Percentiles rank a stretch among this genome's conserved stretches.
Conservation (phyloP, 2,113 vertebrate genomes). For the Cololabis saira region DNA sequence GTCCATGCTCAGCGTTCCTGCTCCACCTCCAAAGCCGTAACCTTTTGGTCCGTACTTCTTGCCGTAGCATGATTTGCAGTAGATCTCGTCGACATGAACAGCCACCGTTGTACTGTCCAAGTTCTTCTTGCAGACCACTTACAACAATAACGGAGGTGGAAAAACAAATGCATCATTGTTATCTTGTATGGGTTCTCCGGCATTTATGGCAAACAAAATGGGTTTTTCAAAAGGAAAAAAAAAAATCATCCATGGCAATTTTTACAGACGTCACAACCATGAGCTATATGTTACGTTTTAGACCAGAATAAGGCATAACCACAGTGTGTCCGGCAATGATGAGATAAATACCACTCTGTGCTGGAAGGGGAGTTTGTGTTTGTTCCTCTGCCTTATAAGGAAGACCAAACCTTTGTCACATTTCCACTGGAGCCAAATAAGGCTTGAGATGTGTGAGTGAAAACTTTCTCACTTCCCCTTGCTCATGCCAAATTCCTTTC, state of each 20-base stretch:
- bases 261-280: background rate
- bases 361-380: constrained; percentile 12
- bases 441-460: constrained; percentile 43
- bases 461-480: constrained; percentile 48
- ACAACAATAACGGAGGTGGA: background rate
- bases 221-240: background rate
- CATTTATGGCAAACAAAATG: background rate
- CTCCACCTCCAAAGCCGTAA: constrained; percentile 92
- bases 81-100: constrained; percentile 94
- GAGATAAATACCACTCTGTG: constrained; percentile 32
- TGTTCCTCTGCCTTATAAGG: constrained; percentile 70
- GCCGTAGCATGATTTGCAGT: constrained; percentile 96
- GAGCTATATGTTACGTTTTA: constrained; percentile 29
- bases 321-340: constrained; percentile 4
- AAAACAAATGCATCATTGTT: background rate
- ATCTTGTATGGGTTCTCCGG: background rate
- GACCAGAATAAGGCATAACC: constrained; percentile 3
- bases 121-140: constrained; percentile 96
- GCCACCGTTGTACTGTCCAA: constrained; percentile 96
- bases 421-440: constrained; percentile 68
- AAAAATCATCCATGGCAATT: no score
- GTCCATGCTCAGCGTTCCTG: constrained; percentile 93
- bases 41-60: constrained; percentile 98
- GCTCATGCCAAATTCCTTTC: constrained; percentile 52
- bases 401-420: constrained; percentile 53